Base-by-base conservation (phyloP, 2,113 vertebrate species). In the Hymenochirus boettgeri region DNA sequence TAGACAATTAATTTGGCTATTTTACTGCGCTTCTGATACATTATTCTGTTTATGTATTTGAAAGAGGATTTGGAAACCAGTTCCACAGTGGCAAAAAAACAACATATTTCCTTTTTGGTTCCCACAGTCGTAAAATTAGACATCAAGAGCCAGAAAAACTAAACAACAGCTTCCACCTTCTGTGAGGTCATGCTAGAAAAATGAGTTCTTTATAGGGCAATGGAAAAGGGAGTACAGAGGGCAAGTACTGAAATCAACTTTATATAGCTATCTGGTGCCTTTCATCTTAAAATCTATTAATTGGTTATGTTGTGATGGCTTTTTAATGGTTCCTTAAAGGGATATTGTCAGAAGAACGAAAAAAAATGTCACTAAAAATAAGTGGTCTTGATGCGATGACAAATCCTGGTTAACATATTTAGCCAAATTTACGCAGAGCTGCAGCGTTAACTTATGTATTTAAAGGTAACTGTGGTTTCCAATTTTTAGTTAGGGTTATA, bases 1-100 rank as follows among this genome's bases (percentile, higher is more conserved):
- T 19, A 57, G 62, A 45, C 42, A 57, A 65, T 65, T 65, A 57
- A 57, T 65, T 65, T 35, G 23, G 35, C 54, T 57, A 65, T 65
- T 57, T 57, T 65, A 65, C 37, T 31, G 22, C 17, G 42, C 42
- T 48, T 12, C 54, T 65, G 63, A 65, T 65, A 33, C 21, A 65
- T 48, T 65, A 35, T 57, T 65, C 27, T 65, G 29, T 50, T 45
- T 46, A 57, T 50, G 53, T 8, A 35, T 56, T 31, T 46, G 53
- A 39, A 65, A 48, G 12, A 65, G 18, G 24, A 15, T 48, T 50
- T 65, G 22, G 54, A 57, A 48, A 19, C 25, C 17, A 37, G 26
- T 46, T 57, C 19, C 26, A 65, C 9, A 12, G 22, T 57, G 12
- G 27, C 35, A 57, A 65, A n/a, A n/a, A 65, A 13, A 11, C 39